These are phyloP conservation scores for Clivina fossor DNA, from an alignment of 2,888 invertebrate genomes.

Conservation along the genomic window DNA sequence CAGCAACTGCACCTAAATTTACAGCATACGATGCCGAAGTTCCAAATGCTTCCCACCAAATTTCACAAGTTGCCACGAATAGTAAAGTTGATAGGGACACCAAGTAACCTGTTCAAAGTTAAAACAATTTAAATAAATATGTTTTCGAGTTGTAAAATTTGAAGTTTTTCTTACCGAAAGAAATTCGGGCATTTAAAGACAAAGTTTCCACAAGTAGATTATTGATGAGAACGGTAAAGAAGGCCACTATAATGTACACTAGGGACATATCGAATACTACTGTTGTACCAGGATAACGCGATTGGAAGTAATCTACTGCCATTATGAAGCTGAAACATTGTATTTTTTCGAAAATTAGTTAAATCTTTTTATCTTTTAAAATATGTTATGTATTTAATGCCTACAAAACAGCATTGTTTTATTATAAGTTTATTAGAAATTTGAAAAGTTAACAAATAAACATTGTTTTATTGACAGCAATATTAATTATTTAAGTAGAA, in stretches of 20 bases:
- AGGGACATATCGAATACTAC: constrained; percentile 92
- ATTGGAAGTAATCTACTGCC: constrained; percentile 90
- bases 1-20: constrained; percentile 79
- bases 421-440: no score
- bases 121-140: constrained; percentile 9
- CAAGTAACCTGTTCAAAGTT: constrained; percentile 67
- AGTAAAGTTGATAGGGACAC: constrained; percentile 79
- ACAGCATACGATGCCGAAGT: constrained; percentile 77
- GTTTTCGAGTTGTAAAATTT: no score
- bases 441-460: no score
- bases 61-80: constrained; percentile 82
- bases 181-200: constrained; percentile 79
- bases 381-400: neutral
- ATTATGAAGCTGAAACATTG: constrained; percentile 78
- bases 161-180: constrained; percentile 70
- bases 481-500: no score
- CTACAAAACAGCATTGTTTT: no score
- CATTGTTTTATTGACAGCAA: no score
- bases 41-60: constrained; percentile 83
- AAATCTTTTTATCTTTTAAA: neutral
- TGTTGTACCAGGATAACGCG: constrained; percentile 77
- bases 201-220: constrained; percentile 82
- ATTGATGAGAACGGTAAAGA: constrained; percentile 82
- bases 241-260: constrained; percentile 88
- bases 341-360: no score